A percentile compares a stretch with the other conserved stretches of the same genome.
Evolutionary conservation across 2,113 vertebrate genomes (phyloP).

Genomic region (Microtus montanus): DNA sequence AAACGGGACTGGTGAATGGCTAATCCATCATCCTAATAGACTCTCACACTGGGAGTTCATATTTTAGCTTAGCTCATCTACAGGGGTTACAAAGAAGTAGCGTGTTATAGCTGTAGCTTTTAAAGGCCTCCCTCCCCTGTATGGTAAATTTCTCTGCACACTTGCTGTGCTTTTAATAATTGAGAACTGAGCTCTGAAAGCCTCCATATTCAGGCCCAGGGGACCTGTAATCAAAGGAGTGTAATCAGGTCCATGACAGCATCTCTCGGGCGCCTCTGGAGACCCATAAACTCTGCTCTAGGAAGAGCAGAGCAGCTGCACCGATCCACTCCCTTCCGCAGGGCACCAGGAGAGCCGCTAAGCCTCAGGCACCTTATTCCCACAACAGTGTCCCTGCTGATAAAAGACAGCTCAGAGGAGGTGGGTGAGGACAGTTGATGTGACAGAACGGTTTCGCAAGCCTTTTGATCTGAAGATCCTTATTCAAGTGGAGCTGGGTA

Average conservation of each 20-base stretch:
- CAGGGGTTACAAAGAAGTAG: neutral
- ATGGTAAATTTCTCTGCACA: conserved; percentile 23
- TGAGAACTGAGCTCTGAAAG: conserved; percentile 34
- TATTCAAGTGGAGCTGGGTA: neutral
- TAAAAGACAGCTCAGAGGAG: neutral
- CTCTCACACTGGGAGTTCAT: neutral
- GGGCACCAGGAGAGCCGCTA: neutral
- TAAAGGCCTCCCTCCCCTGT: neutral
- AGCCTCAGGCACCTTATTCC: neutral
- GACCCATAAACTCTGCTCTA: neutral
- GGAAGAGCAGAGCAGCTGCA: neutral
- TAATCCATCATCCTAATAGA: neutral
- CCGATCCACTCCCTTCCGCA: fast-evolving
- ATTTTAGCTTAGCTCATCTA: conserved; percentile 15
- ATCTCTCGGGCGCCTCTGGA: neutral
- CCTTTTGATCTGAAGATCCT: neutral
- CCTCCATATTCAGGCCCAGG: neutral
- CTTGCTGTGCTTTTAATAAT: conserved; percentile 46
- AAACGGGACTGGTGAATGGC: neutral
- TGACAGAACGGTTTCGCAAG: neutral
- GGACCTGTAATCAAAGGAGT: neutral
- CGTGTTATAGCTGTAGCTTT: conserved; percentile 11
- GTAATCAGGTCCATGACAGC: neutral
- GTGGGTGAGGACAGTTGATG: neutral
- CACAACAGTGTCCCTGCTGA: neutral